A percentile compares a stretch with the other conserved stretches of the same genome.
These are phyloP conservation scores for Lerista edwardsae DNA, from an alignment of 2,797 vertebrate genomes.

Conservation along the genomic window DNA sequence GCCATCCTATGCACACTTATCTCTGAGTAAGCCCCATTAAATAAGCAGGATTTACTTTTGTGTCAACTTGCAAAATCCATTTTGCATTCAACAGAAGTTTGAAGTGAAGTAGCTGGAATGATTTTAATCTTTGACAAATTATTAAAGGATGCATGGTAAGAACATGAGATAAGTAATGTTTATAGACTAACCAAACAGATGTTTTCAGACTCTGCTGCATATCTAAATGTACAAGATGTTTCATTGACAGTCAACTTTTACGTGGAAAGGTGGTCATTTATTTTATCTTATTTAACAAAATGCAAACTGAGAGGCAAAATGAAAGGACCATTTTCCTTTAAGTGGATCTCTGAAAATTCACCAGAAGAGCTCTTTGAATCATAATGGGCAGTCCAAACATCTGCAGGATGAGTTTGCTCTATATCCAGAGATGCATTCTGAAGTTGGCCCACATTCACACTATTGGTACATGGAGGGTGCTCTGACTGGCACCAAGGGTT, in stretches of 20 bases:
- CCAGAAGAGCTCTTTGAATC: neutral
- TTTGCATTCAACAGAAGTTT: neutral
- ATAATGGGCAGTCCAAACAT: neutral
- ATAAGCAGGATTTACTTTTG: neutral
- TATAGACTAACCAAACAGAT: neutral
- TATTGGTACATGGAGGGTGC: too few relatives aligned
- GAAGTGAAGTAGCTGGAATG: neutral
- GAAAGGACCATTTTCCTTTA: fast-evolving
- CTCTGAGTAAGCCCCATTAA: neutral
- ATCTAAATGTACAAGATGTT: neutral
- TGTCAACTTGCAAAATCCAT: too few relatives aligned
- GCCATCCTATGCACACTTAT: too few relatives aligned
- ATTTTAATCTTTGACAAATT: neutral
- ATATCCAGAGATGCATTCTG: neutral
- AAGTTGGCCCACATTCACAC: too few relatives aligned
- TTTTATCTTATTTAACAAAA: neutral
- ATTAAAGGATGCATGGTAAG: neutral
- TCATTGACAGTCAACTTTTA: neutral
- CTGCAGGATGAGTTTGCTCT: neutral
- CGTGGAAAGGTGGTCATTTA: neutral
- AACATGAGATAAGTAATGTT: neutral
- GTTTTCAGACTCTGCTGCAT: neutral
- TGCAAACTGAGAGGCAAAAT: neutral
- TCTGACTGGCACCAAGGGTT: too few relatives aligned
- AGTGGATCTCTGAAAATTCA: neutral